Conservation (phyloP, 2,888 invertebrate species). For the Hanleya hanleyi region DNA sequence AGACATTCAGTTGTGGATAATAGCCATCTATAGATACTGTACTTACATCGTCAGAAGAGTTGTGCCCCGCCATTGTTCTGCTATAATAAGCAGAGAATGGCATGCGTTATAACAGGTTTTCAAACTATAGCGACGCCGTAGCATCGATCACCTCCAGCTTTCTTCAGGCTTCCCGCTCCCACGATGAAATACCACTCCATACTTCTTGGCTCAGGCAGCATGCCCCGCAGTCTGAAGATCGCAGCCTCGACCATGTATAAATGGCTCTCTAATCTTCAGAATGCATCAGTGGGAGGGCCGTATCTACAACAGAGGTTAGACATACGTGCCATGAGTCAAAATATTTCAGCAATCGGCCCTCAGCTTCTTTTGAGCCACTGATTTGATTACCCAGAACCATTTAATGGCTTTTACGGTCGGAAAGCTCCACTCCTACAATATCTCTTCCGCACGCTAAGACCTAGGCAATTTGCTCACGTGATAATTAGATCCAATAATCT, state of each 20-base stretch:
- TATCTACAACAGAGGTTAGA: constrained; percentile 5
- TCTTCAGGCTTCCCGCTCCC: not conserved
- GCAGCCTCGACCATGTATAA: not conserved
- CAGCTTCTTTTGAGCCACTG: not conserved
- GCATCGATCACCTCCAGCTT: not conserved
- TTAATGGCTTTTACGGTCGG: too few relatives aligned
- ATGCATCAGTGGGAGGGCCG: not conserved
- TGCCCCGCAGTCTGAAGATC: not conserved
- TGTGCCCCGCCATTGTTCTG: not conserved
- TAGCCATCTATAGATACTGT: too few relatives aligned
- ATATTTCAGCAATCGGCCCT: not conserved
- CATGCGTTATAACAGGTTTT: not conserved
- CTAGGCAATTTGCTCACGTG: not conserved
- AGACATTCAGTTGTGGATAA: too few relatives aligned
- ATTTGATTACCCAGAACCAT: not conserved
- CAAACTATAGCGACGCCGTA: not conserved
- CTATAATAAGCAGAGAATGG: not conserved
- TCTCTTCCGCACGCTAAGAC: not conserved
- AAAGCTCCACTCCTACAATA: too few relatives aligned
- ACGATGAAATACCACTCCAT: not conserved
- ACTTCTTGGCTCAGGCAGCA: not conserved
- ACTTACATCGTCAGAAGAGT: not conserved
- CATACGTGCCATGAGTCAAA: constrained; percentile 8
- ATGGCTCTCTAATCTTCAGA: not conserved
- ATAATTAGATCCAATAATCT: not conserved